These are phyloP conservation scores for Cardiocondyla obscurior DNA, from an alignment of 1,140 invertebrate species.

Conservation along the genomic window DNA sequence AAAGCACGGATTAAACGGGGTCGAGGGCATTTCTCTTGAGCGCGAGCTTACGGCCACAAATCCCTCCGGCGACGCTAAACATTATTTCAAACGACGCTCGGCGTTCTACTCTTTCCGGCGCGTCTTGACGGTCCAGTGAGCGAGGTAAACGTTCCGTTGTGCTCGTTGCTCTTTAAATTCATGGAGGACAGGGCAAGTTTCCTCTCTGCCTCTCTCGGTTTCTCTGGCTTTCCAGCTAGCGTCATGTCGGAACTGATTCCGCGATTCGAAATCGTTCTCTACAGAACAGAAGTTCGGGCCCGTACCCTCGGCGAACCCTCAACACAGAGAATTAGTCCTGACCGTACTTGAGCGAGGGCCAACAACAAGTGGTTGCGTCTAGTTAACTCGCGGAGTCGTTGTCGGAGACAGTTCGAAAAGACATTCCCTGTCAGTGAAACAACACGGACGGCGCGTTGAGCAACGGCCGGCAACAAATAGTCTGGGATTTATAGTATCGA, in stretches of 20 bases:
- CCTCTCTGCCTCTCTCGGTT: not conserved
- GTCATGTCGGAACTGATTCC: constrained; percentile 48
- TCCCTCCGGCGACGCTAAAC: constrained; percentile 47
- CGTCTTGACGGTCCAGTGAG: constrained; percentile 6
- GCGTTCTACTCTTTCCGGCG: constrained; percentile 22
- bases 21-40: constrained; percentile 24
- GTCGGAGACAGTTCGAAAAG: constrained; percentile 67
- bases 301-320: constrained; percentile 25
- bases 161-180: constrained; percentile 41
- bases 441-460: constrained; percentile 27
- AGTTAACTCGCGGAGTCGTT: constrained; percentile 68
- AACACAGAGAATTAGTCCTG: constrained; percentile 63
- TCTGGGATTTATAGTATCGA: constrained; percentile 39
- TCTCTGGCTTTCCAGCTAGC: not conserved
- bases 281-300: constrained; percentile 18
- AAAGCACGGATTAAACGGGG: constrained; percentile 42
- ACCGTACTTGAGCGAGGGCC: constrained; percentile 49
- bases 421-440: constrained; percentile 58
- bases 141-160: constrained; percentile 12
- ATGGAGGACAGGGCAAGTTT: not conserved
- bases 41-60: constrained; percentile 14
- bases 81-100: constrained; percentile 36
- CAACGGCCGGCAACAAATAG: constrained; percentile 42
- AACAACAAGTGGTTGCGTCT: constrained; percentile 71
- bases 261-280: constrained; percentile 6